Percentiles rank a stretch among this genome's conserved stretches.
Evolutionary conservation across 2,888 invertebrate species (phyloP).

Genomic region (Apotomis betuletana): DNA sequence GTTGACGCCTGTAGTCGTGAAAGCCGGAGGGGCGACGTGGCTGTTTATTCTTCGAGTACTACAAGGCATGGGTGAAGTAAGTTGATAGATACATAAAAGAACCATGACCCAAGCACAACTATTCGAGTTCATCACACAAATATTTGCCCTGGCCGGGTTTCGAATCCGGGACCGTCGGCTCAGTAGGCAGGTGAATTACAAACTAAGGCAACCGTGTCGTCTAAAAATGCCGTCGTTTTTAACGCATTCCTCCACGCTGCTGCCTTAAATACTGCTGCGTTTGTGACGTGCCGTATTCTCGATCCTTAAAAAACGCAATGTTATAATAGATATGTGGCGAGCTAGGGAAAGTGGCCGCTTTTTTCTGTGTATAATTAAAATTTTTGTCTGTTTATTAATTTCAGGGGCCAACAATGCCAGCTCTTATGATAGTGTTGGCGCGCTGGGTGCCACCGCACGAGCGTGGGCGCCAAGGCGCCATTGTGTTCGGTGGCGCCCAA

Average conservation of each 20-base stretch:
- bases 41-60: constrained; percentile 85
- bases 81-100: constrained; percentile 34
- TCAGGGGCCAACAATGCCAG: constrained; percentile 89
- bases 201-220: too few species aligned
- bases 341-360: neutral
- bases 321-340: too few species aligned
- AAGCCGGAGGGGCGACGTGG: constrained; percentile 81
- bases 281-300: too few species aligned
- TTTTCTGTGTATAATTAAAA: neutral
- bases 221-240: too few species aligned
- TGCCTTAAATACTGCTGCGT: too few species aligned
- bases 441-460: constrained; percentile 85
- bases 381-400: constrained; percentile 39
- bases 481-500: constrained; percentile 85
- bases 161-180: too few species aligned
- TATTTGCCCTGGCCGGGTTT: too few species aligned
- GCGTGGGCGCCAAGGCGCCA: constrained; percentile 83
- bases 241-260: too few species aligned
- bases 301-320: too few species aligned
- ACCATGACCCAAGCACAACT: too few species aligned
- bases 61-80: constrained; percentile 92
- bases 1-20: constrained; percentile 89
- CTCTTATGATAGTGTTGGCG: constrained; percentile 85
- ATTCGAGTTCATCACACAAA: too few species aligned
- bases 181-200: too few species aligned